phyloP scores from a whole-genome alignment of 37 sponge, comb jelly and placozoan species.

The Beroe ovata region DNA sequence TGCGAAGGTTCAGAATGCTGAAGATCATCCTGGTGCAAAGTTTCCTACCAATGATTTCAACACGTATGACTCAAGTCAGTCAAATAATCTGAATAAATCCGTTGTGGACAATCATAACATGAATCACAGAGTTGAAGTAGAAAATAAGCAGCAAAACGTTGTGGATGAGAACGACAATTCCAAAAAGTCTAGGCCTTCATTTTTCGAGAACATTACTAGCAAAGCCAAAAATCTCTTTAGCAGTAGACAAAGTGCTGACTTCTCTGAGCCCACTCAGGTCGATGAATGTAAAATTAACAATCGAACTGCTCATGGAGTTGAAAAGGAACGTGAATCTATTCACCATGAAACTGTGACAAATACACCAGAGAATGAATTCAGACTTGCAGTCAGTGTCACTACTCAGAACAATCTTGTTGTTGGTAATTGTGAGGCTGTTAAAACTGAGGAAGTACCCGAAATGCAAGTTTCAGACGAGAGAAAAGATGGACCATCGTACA shows the following conservation, averaged over 20 bases:
- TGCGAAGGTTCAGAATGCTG: background rate
- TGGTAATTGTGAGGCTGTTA: background rate
- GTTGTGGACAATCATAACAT: background rate
- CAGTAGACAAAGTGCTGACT: background rate
- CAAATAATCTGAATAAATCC: constrained; percentile 1
- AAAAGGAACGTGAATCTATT: background rate
- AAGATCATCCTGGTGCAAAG: no score
- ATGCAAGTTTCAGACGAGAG: background rate
- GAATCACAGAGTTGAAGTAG: background rate
- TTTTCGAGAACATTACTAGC: background rate
- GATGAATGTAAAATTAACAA: no score
- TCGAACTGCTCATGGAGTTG: background rate
- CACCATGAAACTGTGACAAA: background rate
- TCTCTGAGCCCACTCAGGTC: background rate
- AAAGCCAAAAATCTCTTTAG: constrained; percentile 14
- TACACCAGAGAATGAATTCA: background rate
- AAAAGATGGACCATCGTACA: background rate
- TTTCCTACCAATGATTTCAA: background rate
- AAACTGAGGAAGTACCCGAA: background rate
- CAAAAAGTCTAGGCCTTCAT: constrained; percentile 5
- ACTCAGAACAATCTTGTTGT: background rate
- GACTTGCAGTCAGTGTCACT: background rate
- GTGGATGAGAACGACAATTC: background rate
- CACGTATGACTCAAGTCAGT: background rate
- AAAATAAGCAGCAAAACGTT: background rate